Evolutionary conservation across 2,113 vertebrate genomes (phyloP), one percentile per base, ranked within the genome.

Genomic region (Callopanchax toddi): DNA sequence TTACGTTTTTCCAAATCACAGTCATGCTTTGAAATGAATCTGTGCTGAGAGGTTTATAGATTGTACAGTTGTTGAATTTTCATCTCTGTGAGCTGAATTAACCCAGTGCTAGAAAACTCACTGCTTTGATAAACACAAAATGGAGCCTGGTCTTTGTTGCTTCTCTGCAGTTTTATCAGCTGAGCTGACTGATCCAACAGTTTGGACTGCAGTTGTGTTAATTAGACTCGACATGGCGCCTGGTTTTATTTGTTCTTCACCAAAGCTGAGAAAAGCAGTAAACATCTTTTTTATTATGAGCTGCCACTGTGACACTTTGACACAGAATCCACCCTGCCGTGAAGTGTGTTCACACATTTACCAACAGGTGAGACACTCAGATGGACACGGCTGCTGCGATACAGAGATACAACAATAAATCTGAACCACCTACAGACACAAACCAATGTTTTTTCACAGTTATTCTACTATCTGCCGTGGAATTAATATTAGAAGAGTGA

Each of bases 241-340:
- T 1, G 9, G 16, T 23, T 49, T 53, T 36, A 69, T 26, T 20
- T 65, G 69, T 67, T 71, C 11, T 39, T 48, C 68, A 12, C 25
- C 26, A 48, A 67, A 64, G 53, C 71, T 26, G n/a, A 53, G 25
- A 37, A 58, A 57, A 63, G 5, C 48, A 21, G 44, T 17, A 32
- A 10, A 1, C 18, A 6, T 57, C 51, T 23, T 42, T 26, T 29
- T 32, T 32, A 32, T 45, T n/a, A 8, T 8, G 20, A 22, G 32
- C 60, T 67, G 52, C 71, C 37, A 21, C 62, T 77, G 73, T 32
- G 61, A 72, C 57, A 58, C 68, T 75, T 61, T 54, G 65, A 62
- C 72, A 70, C 55, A 53, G 76, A 62, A 58, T 55, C n/a, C 25
- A 18, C 36, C 59, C 37, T 11, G 60, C 64, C 18, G 49, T 25